phyloP scores from a whole-genome alignment of 2,113 vertebrate genomes.

The Sterna hirundo region DNA sequence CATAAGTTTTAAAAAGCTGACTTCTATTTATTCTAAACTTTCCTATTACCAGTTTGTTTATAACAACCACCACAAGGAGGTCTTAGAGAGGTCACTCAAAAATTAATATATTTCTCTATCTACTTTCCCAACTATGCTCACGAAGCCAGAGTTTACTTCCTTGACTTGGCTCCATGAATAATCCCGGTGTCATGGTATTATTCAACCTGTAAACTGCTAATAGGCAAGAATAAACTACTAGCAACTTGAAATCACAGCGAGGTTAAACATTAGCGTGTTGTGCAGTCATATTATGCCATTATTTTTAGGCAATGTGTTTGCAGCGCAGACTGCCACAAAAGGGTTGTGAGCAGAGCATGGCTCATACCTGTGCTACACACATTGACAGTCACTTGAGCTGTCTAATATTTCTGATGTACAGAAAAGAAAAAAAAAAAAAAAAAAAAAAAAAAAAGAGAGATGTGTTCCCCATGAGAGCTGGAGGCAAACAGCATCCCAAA shows the following conservation, averaged over 20 bases:
- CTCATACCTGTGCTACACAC: background rate
- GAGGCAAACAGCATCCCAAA: constrained; percentile 27
- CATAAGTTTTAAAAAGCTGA: background rate
- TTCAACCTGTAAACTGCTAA: background rate
- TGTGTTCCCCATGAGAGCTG: background rate
- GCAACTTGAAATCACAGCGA: background rate
- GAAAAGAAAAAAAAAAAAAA: background rate
- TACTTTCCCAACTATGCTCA: background rate
- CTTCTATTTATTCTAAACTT: constrained; percentile 11
- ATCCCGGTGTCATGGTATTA: background rate
- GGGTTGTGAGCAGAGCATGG: background rate
- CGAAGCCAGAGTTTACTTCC: background rate
- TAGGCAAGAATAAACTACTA: background rate
- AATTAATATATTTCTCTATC: constrained; percentile 9
- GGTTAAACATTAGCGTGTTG: background rate
- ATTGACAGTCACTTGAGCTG: accelerated
- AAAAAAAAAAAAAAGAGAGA: background rate
- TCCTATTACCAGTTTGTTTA: constrained; percentile 42
- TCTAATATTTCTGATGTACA: background rate
- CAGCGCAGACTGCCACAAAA: background rate
- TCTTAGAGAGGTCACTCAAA: constrained; percentile 24
- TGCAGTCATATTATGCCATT: background rate
- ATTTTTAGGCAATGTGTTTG: background rate
- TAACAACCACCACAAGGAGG: background rate
- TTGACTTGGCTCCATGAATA: background rate